phyloP scores from a whole-genome alignment of 2,797 vertebrate genomes.

The Staurois parvus region DNA sequence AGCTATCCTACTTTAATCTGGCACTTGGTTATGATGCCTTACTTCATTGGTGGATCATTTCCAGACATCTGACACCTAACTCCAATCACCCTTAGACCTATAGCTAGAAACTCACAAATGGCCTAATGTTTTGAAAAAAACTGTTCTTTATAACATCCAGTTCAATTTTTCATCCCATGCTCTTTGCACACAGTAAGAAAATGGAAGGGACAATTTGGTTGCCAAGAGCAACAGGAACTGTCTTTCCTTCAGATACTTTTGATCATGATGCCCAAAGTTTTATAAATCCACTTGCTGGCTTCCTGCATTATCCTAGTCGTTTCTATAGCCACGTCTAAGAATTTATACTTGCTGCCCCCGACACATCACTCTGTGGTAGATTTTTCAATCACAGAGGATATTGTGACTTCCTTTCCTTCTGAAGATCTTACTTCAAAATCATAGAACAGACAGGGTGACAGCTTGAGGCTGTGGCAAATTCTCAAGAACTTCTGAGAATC shows the following conservation, averaged over 20 bases:
- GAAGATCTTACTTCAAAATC: slow-evolving; percentile 20
- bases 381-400: slow-evolving; percentile 16
- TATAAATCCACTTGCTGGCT: not conserved
- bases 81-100: too few species aligned
- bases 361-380: slow-evolving; percentile 15
- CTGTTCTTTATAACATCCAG: too few species aligned
- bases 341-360: not conserved
- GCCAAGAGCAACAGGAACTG: not conserved
- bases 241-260: not conserved
- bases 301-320: not conserved
- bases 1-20: too few species aligned
- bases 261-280: not conserved
- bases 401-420: slow-evolving; percentile 36
- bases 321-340: slow-evolving; percentile 1
- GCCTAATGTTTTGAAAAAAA: too few species aligned
- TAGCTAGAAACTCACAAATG: too few species aligned
- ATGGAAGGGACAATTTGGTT: too few species aligned
- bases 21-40: too few species aligned
- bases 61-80: too few species aligned
- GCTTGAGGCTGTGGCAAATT: slow-evolving; percentile 61
- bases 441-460: slow-evolving; percentile 55
- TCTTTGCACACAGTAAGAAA: too few species aligned
- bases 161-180: too few species aligned
- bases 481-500: slow-evolving; percentile 60
- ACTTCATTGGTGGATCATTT: too few species aligned